A percentile compares a stretch with the other conserved stretches of the same genome.
Conservation (phyloP, 1,140 invertebrate genomes). For the Drosophila fuyamai region DNA sequence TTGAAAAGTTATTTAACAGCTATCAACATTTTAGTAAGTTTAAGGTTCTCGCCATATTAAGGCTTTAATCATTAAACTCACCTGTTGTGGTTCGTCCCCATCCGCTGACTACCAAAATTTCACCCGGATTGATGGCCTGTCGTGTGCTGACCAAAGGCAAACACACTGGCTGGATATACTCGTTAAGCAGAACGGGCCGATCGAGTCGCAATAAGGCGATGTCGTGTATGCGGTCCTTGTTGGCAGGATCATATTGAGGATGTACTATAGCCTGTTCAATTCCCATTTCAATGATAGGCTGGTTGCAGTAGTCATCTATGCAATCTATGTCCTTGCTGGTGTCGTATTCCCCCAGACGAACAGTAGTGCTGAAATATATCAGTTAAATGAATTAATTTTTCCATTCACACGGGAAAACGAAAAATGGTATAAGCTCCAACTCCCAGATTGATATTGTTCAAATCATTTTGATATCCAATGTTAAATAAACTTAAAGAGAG, state of each 20-base stretch:
- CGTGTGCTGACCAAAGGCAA: constrained; percentile 86
- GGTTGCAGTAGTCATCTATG: constrained; percentile 77
- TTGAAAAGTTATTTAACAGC: too few species aligned
- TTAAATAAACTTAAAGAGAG: too few species aligned
- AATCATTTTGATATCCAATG: too few species aligned
- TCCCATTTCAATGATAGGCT: constrained; percentile 63
- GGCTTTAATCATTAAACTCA: constrained; percentile 31
- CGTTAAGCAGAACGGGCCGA: constrained; percentile 89
- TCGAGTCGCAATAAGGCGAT: constrained; percentile 92
- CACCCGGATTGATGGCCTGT: constrained; percentile 65
- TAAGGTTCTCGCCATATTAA: too few species aligned
- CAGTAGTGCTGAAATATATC: constrained; percentile 74
- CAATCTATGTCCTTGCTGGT: constrained; percentile 86
- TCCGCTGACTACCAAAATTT: constrained; percentile 87
- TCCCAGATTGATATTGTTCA: too few species aligned
- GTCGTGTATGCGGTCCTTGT: constrained; percentile 86
- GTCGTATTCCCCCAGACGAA: constrained; percentile 88
- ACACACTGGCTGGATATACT: constrained; percentile 91
- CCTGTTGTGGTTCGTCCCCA: constrained; percentile 88
- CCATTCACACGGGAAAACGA: too few species aligned
- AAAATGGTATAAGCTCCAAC: too few species aligned
- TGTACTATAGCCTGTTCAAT: constrained; percentile 83
- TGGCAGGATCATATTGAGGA: constrained; percentile 70
- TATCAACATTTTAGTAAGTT: too few species aligned
- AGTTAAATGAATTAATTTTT: background rate